Conservation (phyloP, 1,140 invertebrate genomes). For the Melanaphis sacchari region DNA sequence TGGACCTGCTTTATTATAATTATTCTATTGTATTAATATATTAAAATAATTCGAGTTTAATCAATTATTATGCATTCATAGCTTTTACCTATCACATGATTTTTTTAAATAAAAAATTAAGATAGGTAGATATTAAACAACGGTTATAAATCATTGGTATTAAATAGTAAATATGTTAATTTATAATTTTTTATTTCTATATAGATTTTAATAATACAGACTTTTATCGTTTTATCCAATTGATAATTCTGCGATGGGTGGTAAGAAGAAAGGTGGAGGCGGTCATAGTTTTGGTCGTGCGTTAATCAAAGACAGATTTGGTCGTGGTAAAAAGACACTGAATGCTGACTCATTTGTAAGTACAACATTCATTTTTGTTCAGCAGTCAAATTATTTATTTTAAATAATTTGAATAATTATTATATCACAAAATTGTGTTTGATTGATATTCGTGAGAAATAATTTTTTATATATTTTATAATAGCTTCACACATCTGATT, state of each 20-base stretch:
- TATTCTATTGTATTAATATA: too few species aligned
- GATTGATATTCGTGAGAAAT: background rate
- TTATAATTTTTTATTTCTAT: background rate
- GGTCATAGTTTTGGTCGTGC: slow-evolving; percentile 70
- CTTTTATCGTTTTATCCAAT: background rate
- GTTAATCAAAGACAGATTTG: slow-evolving; percentile 80
- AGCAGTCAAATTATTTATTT: background rate
- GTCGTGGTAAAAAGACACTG: slow-evolving; percentile 63
- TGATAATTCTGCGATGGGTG: slow-evolving; percentile 67
- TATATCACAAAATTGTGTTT: background rate
- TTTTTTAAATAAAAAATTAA: background rate
- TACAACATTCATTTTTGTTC: background rate
- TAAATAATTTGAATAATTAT: background rate
- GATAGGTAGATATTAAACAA: background rate
- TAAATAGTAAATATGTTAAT: background rate
- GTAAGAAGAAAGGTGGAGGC: slow-evolving; percentile 66
- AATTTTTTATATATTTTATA: slow-evolving; percentile 59
- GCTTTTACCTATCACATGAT: background rate
- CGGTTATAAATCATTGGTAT: too few species aligned
- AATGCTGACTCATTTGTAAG: slow-evolving; percentile 61
- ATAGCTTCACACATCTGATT: slow-evolving; percentile 85
- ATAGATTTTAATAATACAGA: background rate
- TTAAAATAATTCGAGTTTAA: too few species aligned
- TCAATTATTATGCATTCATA: too few species aligned
- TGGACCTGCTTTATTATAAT: too few species aligned